Evolutionary conservation across 2,113 vertebrate genomes (phyloP).

Genomic region (Zeus faber): DNA sequence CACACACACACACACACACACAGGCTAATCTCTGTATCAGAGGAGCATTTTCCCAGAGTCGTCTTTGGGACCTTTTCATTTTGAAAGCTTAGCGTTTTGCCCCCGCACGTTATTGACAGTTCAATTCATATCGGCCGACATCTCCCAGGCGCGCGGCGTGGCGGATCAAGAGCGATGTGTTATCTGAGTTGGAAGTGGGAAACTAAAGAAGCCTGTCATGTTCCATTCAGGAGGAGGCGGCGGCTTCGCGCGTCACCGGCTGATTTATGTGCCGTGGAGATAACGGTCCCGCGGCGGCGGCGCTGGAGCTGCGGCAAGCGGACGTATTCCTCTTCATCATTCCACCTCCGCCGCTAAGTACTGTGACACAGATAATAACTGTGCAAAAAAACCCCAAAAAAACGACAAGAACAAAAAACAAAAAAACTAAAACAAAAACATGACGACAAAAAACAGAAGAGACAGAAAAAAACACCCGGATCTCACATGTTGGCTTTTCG

Average conservation of each 20-base stretch:
- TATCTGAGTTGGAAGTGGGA: constrained; percentile 59
- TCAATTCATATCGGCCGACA: constrained; percentile 71
- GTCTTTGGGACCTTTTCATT: constrained; percentile 42
- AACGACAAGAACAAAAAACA: too few species aligned
- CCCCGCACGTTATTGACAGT: constrained; percentile 59
- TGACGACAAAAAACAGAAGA: too few species aligned
- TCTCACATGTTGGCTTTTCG: too few species aligned
- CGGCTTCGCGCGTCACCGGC: constrained; percentile 50
- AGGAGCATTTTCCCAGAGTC: too few species aligned
- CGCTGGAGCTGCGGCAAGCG: constrained; percentile 45
- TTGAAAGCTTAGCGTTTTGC: constrained; percentile 47
- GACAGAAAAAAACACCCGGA: too few species aligned
- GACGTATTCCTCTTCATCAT: constrained; percentile 61
- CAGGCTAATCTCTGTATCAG: constrained; percentile 5
- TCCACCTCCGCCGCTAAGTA: constrained; percentile 35
- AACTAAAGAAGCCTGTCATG: constrained; percentile 68
- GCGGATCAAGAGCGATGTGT: constrained; percentile 49
- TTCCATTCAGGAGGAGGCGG: constrained; percentile 63
- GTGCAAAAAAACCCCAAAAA: too few species aligned
- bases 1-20: neutral
- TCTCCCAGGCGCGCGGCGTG: constrained; percentile 64
- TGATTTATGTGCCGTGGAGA: constrained; percentile 66
- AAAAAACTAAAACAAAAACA: too few species aligned
- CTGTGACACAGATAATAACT: constrained; percentile 58
- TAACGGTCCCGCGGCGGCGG: constrained; percentile 55